Percentiles rank a stretch among this genome's conserved stretches.
Evolutionary conservation across 2,113 vertebrate genomes (phyloP).

Genomic region (Cathartes aura): DNA sequence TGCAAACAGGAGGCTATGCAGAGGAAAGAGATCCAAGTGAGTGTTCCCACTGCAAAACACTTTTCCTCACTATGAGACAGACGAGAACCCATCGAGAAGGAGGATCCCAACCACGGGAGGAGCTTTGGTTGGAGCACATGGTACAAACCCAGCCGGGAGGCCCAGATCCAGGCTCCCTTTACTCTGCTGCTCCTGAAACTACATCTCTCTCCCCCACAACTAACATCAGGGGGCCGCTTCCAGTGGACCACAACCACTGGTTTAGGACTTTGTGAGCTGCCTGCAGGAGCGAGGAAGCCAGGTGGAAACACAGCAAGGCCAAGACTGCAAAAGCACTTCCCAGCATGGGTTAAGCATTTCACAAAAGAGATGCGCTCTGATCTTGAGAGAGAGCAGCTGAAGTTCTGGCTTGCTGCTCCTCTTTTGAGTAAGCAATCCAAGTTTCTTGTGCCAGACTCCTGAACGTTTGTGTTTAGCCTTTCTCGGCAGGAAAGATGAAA

Average conservation of each 20-base stretch:
- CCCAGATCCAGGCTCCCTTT: neutral
- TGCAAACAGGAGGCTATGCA: neutral
- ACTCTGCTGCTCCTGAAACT: neutral
- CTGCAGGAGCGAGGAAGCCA: neutral
- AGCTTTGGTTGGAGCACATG: neutral
- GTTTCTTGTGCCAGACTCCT: slow-evolving; percentile 14
- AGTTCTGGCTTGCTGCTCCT: neutral
- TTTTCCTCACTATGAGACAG: neutral
- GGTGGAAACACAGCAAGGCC: neutral
- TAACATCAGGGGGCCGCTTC: neutral
- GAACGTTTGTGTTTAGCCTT: slow-evolving; percentile 4
- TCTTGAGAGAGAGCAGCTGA: slow-evolving; percentile 27
- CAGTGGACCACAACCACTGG: neutral
- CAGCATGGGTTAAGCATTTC: neutral
- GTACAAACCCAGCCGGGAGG: neutral
- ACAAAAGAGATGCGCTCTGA: neutral
- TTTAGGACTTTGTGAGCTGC: neutral
- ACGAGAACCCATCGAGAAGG: neutral
- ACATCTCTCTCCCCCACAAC: neutral
- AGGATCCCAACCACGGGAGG: neutral
- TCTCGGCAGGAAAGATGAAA: slow-evolving; percentile 27
- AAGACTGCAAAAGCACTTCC: neutral
- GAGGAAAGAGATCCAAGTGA: neutral
- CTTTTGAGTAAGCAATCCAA: neutral
- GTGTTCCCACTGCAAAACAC: neutral